Base-by-base conservation (phyloP, 2,888 invertebrate species). In the Drosophila planitibia region DNA sequence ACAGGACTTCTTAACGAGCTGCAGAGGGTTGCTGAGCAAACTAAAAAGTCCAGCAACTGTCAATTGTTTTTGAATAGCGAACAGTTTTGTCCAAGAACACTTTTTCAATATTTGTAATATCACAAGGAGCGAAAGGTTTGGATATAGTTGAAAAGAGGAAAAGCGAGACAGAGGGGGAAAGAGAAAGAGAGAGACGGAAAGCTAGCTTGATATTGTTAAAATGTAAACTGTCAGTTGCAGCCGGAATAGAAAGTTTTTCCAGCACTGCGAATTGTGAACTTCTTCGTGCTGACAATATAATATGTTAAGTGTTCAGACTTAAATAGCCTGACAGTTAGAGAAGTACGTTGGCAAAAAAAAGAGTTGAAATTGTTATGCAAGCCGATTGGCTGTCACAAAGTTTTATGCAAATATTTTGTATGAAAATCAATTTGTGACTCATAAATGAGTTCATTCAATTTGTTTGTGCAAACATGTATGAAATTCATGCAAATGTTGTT, bases 221-320 rank as follows among this genome's bases (percentile, higher is more conserved):
- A 70, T 74, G 65, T 51, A 32, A 74, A 51, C 58, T 87, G 85
- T 57, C 87, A 76, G 60, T 69, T 82, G 53, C 72, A 82, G 67
- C 76, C 53, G 55, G 61, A 65, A 71, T 62, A 69, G 57, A 76
- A 69, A 69, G 53, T 52, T 81, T 81, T 71, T 71, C 35, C 37
- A 37, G 28, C 16, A 25, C 28, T n/a, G 63, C 35, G 6, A 14
- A 19, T 30, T 22, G 30, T 22, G 28, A 35, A 62, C 28, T 22
- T 44, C 41, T 22, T 39, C 39, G 3, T 39, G 49, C 68, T 49
- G 47, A 51, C 57, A 51, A 14, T 41, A 30, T 60, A 65, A 57
- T 51, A 41, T 51, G 54, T 44, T 57, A 60, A 68, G 68, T 73
- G 61, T 25, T 67, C 62, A 49, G 64, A 61, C 60, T 70, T 59